Conservation (phyloP, 2,888 invertebrate species). For the Pyrgus malvae region DNA sequence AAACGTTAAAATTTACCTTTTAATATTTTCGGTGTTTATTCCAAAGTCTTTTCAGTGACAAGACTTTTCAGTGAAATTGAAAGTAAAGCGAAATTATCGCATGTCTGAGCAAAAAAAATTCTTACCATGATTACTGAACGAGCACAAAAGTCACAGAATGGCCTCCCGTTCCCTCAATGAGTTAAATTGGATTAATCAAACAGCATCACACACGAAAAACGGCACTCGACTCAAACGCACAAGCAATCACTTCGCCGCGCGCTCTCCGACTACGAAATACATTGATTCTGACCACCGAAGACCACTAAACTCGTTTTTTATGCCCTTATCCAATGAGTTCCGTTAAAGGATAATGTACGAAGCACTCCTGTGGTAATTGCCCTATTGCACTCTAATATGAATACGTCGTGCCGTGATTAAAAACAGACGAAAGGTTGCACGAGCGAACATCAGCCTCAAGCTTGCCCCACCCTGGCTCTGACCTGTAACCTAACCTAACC, state of each 20-base stretch:
- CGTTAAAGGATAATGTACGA: neutral
- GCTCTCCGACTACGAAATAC: constrained; percentile 53
- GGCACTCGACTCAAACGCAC: constrained; percentile 46
- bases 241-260: constrained; percentile 49
- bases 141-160: constrained; percentile 45
- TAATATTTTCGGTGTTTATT: no score
- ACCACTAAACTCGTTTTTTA: constrained; percentile 13
- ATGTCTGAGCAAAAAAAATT: constrained; percentile 17
- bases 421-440: no score
- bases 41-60: no score
- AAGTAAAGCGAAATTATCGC: neutral
- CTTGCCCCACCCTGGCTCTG: no score
- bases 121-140: constrained; percentile 58
- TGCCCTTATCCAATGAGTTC: constrained; percentile 1
- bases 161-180: constrained; percentile 47
- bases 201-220: constrained; percentile 49
- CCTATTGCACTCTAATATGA: neutral
- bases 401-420: no score
- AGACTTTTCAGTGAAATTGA: no score
- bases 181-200: constrained; percentile 66
- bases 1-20: no score
- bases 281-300: constrained; percentile 6
- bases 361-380: neutral
- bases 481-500: no score
- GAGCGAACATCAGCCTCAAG: no score